A percentile compares a stretch with the other conserved stretches of the same genome.
Conservation (phyloP, 2,888 invertebrate species). For the Theodoxus fluviatilis region DNA sequence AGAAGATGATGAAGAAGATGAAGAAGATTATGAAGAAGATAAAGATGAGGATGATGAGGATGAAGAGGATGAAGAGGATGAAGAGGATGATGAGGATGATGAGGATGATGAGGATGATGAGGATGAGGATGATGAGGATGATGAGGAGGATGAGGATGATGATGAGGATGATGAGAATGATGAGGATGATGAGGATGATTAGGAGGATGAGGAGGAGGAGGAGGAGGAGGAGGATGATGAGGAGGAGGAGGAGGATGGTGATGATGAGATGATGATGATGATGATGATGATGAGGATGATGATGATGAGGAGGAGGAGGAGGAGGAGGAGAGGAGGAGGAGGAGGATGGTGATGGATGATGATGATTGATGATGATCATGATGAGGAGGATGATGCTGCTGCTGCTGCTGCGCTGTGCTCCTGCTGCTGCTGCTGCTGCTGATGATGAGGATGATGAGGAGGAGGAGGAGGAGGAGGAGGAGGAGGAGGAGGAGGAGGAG, state of each 20-base stretch:
- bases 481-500: no score
- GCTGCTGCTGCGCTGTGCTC: no score
- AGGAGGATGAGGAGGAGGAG: neutral
- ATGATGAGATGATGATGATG: neutral
- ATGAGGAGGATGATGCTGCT: no score
- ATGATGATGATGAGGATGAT: neutral
- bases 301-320: neutral
- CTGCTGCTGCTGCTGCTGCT: no score
- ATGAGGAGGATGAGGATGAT: neutral
- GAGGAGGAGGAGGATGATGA: neutral
- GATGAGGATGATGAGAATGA: neutral
- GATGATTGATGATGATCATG: no score
- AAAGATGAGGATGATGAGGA: constrained; percentile 3
- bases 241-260: neutral
- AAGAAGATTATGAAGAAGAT: neutral
- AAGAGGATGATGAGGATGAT: neutral
- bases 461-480: no score
- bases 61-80: neutral
- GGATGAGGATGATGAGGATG: neutral
- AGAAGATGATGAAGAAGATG: neutral
- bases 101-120: neutral
- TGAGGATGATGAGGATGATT: neutral
- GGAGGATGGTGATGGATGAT: no score
- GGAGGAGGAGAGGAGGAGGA: neutral
- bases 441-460: no score